These are phyloP conservation scores for Temnopleurus reevesii DNA, from an alignment of 53 echinoderm and acorn worm genomes.

Conservation along the genomic window DNA sequence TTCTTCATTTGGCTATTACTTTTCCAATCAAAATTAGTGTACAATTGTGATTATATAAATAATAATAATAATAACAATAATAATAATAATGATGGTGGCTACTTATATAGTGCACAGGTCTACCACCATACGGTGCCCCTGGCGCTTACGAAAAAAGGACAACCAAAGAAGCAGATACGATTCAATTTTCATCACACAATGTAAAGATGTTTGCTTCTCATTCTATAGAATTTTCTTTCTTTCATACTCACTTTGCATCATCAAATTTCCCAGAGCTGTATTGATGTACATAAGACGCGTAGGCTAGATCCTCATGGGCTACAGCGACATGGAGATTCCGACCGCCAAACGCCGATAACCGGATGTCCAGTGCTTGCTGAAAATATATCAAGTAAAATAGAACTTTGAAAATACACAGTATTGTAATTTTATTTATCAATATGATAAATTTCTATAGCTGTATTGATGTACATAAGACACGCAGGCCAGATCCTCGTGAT, in stretches of 20 bases:
- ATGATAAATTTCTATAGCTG: not conserved
- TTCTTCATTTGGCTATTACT: too few relatives aligned
- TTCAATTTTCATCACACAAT: too few relatives aligned
- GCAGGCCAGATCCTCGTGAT: constrained; percentile 97
- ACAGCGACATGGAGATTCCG: constrained; percentile 95
- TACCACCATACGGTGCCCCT: too few relatives aligned
- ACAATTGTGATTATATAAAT: too few relatives aligned
- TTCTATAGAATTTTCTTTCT: too few relatives aligned
- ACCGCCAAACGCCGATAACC: constrained; percentile 93
- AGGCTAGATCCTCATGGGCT: constrained; percentile 97
- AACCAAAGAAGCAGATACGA: too few relatives aligned
- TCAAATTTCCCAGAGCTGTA: constrained; percentile 99
- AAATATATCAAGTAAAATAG: not conserved
- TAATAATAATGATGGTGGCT: too few relatives aligned
- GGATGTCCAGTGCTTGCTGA: constrained; percentile 96
- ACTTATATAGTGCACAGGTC: too few relatives aligned
- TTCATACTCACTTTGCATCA: constrained; percentile 84
- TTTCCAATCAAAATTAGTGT: too few relatives aligned
- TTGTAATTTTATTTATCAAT: not conserved
- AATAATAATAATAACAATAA: too few relatives aligned
- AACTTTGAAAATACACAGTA: not conserved
- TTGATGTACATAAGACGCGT: constrained; percentile 98
- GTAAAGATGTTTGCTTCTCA: too few relatives aligned
- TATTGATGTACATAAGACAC: constrained; percentile 77
- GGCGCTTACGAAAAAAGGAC: too few relatives aligned